Evolutionary conservation across 2,888 invertebrate genomes (phyloP), one percentile per base, ranked within the genome.

Genomic region (Druceiella hillmani): DNA sequence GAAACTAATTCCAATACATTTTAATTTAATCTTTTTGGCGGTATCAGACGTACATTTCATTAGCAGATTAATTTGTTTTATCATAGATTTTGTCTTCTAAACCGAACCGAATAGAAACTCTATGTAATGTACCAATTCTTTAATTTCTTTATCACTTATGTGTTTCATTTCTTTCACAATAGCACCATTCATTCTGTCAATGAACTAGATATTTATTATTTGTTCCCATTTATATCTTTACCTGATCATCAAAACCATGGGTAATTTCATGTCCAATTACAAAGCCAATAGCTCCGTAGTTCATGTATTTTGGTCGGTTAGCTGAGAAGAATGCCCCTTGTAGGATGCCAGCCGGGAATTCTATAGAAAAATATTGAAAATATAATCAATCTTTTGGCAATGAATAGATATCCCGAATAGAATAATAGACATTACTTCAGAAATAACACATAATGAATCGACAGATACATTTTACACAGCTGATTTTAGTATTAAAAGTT

Each of bases 201-300:
- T 13, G 12, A 22, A 4, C 14, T 16, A 10, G 9, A 31, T n/a
- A 9, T 31, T 9, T 3, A 3, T n/a, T 13, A 14, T 15, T 17
- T 5, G 14, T 13, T 33, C 6, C 22, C 11, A 3, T 5, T 15
- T 16, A 16, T 11, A 16, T 5, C 30, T 44, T 43, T 58, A 74
- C 76, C 66, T 86, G 84, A 56, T 88, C 87, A 56, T 89, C 89
- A 53, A 90, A 91, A 6, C 89, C 89, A 56, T 92, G 92, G 0
- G 90, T 91, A 34, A 93, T 90, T 69, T 92, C 92, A 57, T 92
- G 92, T 1, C 91, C 91, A 53, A 92, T 91, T 3, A 92, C 87
- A 54, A 87, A 89, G 2, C 92, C 92, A 45, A 93, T 91, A 2
- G 88, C 87, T 12, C 90, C 91, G 52, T 87, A 92, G 61, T 92